Evolutionary conservation across 2,113 vertebrate species (phyloP), one percentile per base, ranked within the genome.

Genomic region (Elachura formosa): DNA sequence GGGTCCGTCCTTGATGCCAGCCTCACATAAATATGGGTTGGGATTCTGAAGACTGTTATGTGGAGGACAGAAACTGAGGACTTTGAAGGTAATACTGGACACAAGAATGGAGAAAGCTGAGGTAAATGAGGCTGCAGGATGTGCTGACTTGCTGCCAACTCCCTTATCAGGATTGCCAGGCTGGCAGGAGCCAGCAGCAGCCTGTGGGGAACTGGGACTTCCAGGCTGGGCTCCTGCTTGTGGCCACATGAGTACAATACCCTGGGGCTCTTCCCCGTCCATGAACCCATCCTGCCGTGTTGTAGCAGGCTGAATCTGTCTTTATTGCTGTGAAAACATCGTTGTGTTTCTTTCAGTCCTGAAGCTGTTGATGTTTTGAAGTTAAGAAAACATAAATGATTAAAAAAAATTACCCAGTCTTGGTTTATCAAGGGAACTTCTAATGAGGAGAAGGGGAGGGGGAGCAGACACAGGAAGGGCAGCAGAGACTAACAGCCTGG

Each of bases 371-470:
- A 40, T 80, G 67, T 91, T 95, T 94, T 93, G 87, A 94, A 91
- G 82, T 59, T 74, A 67, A 54, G 49, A 87, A 93, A 96, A 83
- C 76, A 94, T 84, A 92, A 91, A 94, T 87, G 72, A 77, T 93
- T 78, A 1, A 58, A 62, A 84, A 86, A 43, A 13, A 72, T 23
- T 46, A 54, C 29, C 6, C 64, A 71, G 55, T 56, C 61, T 84
- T 78, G 48, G 82, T 71, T 95, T 91, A 83, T 91, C 87, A 88
- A 81, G 82, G 87, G 93, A 96, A 56, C 78, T 67, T 80, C 81
- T 96, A 86, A 96, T 74, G 82, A 95, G 89, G 74, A 79, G 90
- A 77, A 93, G 6, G 51, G 94, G 90, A 91, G 91, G 82, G 68
- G 56, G 40, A 94, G 17, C 61, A 87, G 78, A 43, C 80, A 54